A percentile compares a stretch with the other conserved stretches of the same genome.
Conservation (phyloP, 2,888 invertebrate species). For the Gerris lacustris region DNA sequence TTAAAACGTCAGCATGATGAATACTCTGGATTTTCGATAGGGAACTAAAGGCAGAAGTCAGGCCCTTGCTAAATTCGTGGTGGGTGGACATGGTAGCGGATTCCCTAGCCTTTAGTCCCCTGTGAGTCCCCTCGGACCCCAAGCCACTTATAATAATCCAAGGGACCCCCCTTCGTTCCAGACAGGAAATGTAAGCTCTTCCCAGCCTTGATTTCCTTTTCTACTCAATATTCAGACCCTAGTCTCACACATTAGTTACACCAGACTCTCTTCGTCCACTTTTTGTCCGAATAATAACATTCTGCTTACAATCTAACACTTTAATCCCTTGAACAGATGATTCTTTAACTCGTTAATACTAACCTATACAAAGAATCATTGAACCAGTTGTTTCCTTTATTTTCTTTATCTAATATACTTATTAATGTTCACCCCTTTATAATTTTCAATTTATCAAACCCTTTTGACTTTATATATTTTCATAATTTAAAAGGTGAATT, state of each 20-base stretch:
- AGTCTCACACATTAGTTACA: slow-evolving; percentile 2
- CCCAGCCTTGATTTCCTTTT: background rate
- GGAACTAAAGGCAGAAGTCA: background rate
- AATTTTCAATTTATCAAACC: no score
- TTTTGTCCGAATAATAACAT: background rate
- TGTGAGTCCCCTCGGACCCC: background rate
- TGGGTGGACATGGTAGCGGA: background rate
- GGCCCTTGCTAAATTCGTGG: background rate
- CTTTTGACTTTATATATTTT: no score
- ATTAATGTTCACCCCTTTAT: no score
- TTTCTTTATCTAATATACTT: no score
- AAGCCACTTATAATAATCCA: slow-evolving; percentile 2
- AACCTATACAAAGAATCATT: no score
- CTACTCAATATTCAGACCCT: background rate
- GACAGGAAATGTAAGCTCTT: slow-evolving; percentile 5
- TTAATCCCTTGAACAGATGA: no score
- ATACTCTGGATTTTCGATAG: background rate
- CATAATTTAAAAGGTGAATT: no score
- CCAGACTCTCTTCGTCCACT: background rate
- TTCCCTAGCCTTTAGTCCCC: background rate
- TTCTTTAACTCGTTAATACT: no score
- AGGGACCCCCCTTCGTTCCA: background rate
- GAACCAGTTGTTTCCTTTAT: no score
- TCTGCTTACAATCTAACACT: background rate
- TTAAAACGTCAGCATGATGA: slow-evolving; percentile 3